Conservation (phyloP, 2,888 invertebrate genomes). For the Platycheirus albimanus region DNA sequence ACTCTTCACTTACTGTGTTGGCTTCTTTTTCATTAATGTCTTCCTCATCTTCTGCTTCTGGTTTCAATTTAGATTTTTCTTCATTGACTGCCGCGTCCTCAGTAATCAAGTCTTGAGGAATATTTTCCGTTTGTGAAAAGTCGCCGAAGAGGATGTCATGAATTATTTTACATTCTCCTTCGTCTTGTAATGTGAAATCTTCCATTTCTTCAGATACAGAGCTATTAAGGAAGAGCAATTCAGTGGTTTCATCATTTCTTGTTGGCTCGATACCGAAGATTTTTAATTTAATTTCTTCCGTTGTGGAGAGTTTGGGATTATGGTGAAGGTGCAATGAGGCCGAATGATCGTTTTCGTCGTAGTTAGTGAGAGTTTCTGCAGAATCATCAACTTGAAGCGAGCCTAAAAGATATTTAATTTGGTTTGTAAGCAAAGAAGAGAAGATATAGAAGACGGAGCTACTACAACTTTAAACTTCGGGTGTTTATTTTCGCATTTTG, state of each 20-base stretch:
- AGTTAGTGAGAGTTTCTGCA: slow-evolving; percentile 19
- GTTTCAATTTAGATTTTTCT: slow-evolving; percentile 11
- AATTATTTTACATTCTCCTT: slow-evolving; percentile 34
- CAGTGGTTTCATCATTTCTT: slow-evolving; percentile 74
- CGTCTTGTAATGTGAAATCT: slow-evolving; percentile 63
- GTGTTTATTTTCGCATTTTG: too few relatives aligned
- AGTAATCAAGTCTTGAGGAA: slow-evolving; percentile 69
- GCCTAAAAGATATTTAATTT: slow-evolving; percentile 37
- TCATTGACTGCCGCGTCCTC: not conserved
- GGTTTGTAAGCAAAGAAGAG: not conserved
- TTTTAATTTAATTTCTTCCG: slow-evolving; percentile 50
- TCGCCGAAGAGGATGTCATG: slow-evolving; percentile 78
- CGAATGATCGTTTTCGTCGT: slow-evolving; percentile 50
- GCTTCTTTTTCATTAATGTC: slow-evolving; percentile 11
- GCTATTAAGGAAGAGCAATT: slow-evolving; percentile 79
- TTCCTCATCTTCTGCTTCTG: not conserved
- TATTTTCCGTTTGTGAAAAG: slow-evolving; percentile 75
- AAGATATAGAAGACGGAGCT: too few relatives aligned
- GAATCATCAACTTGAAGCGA: slow-evolving; percentile 28
- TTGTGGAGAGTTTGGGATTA: slow-evolving; percentile 43
- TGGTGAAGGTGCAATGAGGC: slow-evolving; percentile 13
- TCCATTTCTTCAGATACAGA: slow-evolving; percentile 79
- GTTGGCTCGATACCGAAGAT: slow-evolving; percentile 49
- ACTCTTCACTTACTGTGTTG: not conserved
- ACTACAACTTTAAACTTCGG: too few relatives aligned